Base-by-base conservation (phyloP, 1,140 invertebrate species). In the Mizuhopecten yessoensis region DNA sequence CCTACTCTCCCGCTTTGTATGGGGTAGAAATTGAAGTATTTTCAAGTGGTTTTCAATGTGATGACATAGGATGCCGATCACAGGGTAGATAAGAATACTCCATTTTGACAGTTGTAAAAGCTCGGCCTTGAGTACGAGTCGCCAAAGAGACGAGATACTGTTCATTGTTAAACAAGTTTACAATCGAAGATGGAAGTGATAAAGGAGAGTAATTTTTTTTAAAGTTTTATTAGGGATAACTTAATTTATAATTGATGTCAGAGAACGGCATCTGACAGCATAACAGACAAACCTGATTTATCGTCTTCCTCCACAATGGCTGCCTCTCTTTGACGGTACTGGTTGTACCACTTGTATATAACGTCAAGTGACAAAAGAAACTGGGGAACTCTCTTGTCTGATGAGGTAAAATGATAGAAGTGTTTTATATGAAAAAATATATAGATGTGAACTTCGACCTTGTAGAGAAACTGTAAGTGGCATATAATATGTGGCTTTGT, bases 31-130 rank as follows among this genome's bases (percentile, higher is more conserved):
- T 75, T 75, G 57, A 75, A 75, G 57, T 75, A 75, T 75, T 75
- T 75, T 75, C 57, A 75, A 75, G 57, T 75, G 57, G 57, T 75
- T 75, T 75, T 75, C 57, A 75, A 75, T 75, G 57, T n/a, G n/a
- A 75, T 75, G 57, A 75, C 57, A 75, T 75, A 75, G 57, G 57
- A 75, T 75, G 57, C 57, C 57, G 57, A 75, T 75, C 57, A 75
- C 57, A 29, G 57, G n/a, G n/a, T 75, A 75, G 57, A 75, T 75
- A 75, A 75, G 57, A 23, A 75, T 75, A 75, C 57, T 75, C 57
- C n/a, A 75, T 75, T 75, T 75, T 75, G 57, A 75, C 57, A 75
- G 57, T 75, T 75, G 57, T 75, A 75, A 75, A 75, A 75, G 57
- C 0, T 75, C 11, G 57, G 57, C 57, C 57, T 75, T 75, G 57